Evolutionary conservation across 64 coral and sea anemone species (phyloP).

Genomic region (Pachyseris speciosa): DNA sequence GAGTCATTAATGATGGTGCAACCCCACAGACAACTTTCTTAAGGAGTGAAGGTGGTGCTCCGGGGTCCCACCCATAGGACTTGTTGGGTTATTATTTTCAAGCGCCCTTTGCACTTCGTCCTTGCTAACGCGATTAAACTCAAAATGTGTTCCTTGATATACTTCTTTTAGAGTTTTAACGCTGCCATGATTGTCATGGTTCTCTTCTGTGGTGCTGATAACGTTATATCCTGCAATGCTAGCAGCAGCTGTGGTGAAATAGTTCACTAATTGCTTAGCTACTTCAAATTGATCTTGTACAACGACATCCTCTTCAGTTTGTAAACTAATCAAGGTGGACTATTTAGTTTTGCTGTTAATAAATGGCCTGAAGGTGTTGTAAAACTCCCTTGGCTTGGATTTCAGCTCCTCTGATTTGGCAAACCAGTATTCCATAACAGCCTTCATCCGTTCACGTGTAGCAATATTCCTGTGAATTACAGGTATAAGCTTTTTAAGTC

Average conservation of each 20-base stretch:
- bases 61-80: background rate
- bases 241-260: background rate
- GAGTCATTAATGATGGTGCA: background rate
- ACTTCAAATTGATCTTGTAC: background rate
- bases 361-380: conserved; percentile 11
- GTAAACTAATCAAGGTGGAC: background rate
- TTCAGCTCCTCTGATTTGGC: background rate
- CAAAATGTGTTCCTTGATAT: background rate
- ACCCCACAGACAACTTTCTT: background rate
- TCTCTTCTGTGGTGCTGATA: background rate
- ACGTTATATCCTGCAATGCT: background rate
- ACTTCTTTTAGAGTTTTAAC: background rate
- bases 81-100: background rate
- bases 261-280: background rate
- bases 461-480: background rate
- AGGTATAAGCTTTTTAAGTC: no score
- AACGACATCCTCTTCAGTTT: background rate
- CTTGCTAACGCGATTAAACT: background rate
- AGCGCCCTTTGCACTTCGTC: background rate
- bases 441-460: background rate
- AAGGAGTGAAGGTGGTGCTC: conserved; percentile 6
- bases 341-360: background rate
- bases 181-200: background rate
- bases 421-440: background rate
- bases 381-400: conserved; percentile 21